A percentile compares a stretch with the other conserved stretches of the same genome.
Conservation (phyloP, 2,888 invertebrate genomes). For the Aleiodes leptofemur region DNA sequence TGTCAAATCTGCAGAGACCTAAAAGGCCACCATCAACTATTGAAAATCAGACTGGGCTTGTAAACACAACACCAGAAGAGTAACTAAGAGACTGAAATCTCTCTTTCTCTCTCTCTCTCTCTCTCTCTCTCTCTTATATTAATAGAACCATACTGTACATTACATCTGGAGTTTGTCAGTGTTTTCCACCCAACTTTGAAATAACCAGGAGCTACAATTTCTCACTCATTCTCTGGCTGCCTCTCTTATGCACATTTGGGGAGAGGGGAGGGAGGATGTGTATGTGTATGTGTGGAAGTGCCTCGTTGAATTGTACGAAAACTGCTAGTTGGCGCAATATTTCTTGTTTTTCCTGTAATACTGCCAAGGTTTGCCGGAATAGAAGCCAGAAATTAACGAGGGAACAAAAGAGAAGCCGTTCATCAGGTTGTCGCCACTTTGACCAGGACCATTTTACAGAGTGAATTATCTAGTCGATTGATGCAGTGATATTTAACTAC, state of each 20-base stretch:
- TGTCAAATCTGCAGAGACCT: too few relatives aligned
- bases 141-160: conserved; percentile 46
- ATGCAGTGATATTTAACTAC: neutral
- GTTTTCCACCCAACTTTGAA: conserved; percentile 39
- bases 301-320: neutral
- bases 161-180: conserved; percentile 47
- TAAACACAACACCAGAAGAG: conserved; percentile 44
- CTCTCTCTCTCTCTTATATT: conserved; percentile 49
- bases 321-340: neutral
- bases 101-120: too few relatives aligned
- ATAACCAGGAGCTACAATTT: conserved; percentile 15
- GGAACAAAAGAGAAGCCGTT: conserved; percentile 31
- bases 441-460: conserved; percentile 15
- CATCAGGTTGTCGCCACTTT: conserved; percentile 46
- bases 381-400: conserved; percentile 31
- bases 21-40: too few relatives aligned
- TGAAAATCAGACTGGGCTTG: conserved; percentile 36
- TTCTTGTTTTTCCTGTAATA: conserved; percentile 13
- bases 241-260: neutral
- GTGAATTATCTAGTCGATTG: conserved; percentile 14
- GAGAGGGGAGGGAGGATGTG: too few relatives aligned
- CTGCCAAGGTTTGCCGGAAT: conserved; percentile 18
- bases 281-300: neutral
- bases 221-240: neutral
- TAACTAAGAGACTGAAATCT: neutral